Evolutionary conservation across 2,888 invertebrate species (phyloP).

Genomic region (Copidosoma aretas): DNA sequence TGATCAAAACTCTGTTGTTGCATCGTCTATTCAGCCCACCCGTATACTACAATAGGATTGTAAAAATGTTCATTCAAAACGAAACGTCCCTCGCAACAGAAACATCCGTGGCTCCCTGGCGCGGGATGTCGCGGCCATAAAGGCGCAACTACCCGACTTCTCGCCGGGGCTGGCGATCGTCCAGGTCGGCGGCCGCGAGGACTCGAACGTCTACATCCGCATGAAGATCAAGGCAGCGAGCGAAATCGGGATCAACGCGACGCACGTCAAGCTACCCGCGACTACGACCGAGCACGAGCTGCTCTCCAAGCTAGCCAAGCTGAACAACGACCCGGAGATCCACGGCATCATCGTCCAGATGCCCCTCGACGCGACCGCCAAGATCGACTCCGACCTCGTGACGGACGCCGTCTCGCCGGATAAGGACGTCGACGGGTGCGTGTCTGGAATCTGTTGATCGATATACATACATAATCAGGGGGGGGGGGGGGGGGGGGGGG

Average conservation of each 20-base stretch:
- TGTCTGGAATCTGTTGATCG: not conserved
- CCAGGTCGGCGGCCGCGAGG: constrained; percentile 94
- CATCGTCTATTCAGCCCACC: no score
- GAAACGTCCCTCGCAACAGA: constrained; percentile 62
- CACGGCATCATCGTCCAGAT: constrained; percentile 97
- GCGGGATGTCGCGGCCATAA: constrained; percentile 70
- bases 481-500: no score
- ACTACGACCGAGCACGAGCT: constrained; percentile 84
- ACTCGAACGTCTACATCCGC: constrained; percentile 97
- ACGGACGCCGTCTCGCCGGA: constrained; percentile 86
- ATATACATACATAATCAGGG: no score
- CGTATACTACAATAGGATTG: no score
- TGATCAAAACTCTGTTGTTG: no score
- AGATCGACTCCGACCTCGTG: constrained; percentile 85
- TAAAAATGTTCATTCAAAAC: not conserved
- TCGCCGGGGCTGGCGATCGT: constrained; percentile 86
- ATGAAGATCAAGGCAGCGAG: constrained; percentile 93
- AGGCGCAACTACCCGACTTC: constrained; percentile 69
- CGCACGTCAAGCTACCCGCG: constrained; percentile 80
- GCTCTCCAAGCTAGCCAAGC: constrained; percentile 70
- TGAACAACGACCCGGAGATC: constrained; percentile 84
- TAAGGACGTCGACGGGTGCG: constrained; percentile 96
- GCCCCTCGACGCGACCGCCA: constrained; percentile 84
- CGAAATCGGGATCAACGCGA: constrained; percentile 86
- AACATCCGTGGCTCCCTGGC: constrained; percentile 75